These are phyloP conservation scores for Burhinus oedicnemus DNA, from an alignment of 2,113 vertebrate species.

Conservation along the genomic window DNA sequence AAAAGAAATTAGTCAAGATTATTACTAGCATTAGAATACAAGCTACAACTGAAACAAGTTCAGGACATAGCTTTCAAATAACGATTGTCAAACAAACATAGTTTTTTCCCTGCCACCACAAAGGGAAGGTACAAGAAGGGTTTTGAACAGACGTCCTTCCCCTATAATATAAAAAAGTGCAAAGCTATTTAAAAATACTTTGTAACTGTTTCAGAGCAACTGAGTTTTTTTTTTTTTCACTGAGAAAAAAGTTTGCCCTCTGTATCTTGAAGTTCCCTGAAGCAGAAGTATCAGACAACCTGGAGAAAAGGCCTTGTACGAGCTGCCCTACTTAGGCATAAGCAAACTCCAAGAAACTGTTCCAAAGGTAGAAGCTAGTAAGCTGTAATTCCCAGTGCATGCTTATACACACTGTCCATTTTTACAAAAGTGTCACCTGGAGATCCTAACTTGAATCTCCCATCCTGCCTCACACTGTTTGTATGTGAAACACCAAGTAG, in stretches of 20 bases:
- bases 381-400: neutral
- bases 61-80: neutral
- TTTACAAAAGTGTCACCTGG: neutral
- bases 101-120: neutral
- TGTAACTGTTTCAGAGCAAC: neutral
- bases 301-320: neutral
- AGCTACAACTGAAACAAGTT: neutral
- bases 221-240: too few species aligned
- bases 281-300: neutral
- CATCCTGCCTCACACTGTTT: neutral
- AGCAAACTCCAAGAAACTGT: neutral
- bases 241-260: neutral
- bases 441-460: neutral
- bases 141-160: neutral
- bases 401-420: neutral
- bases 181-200: neutral
- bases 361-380: neutral
- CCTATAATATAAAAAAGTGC: neutral
- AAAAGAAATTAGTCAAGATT: neutral
- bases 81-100: neutral
- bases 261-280: neutral
- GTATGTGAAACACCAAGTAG: neutral
- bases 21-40: neutral
- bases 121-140: neutral
- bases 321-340: neutral